A percentile compares a stretch with the other conserved stretches of the same genome.
Conservation (phyloP, 2,797 vertebrate genomes). For the Catamblyrhynchus diadema region DNA sequence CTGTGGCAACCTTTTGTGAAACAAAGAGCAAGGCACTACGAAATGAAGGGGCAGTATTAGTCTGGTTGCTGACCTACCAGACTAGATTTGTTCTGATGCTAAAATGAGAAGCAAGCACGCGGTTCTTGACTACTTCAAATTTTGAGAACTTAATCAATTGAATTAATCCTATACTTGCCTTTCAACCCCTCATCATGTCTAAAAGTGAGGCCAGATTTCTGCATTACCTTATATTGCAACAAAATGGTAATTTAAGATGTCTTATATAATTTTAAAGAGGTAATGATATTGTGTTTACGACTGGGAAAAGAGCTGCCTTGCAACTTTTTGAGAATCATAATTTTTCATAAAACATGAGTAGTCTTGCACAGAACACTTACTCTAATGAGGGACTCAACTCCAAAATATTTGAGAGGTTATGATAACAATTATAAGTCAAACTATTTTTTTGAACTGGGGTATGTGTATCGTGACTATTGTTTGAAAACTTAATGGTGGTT, state of each 20-base stretch:
- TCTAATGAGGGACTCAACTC: background rate
- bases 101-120: background rate
- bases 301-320: background rate
- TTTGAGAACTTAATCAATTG: background rate
- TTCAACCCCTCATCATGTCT: background rate
- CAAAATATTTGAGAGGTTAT: background rate
- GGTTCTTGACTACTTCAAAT: background rate
- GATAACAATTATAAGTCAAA: background rate
- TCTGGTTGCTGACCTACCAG: background rate
- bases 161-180: background rate
- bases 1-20: rapidly evolving
- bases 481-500: background rate
- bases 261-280: background rate
- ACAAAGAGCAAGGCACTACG: background rate
- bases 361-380: background rate
- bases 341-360: background rate
- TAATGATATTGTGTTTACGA: background rate
- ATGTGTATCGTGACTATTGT: background rate
- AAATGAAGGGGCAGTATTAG: background rate
- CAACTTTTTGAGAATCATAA: background rate
- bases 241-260: background rate
- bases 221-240: background rate
- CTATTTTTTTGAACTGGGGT: background rate
- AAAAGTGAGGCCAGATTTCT: background rate
- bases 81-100: background rate